Percentiles rank a stretch among this genome's conserved stretches.
Evolutionary conservation across 2,888 invertebrate species (phyloP).

Genomic region (Cabera pusaria): DNA sequence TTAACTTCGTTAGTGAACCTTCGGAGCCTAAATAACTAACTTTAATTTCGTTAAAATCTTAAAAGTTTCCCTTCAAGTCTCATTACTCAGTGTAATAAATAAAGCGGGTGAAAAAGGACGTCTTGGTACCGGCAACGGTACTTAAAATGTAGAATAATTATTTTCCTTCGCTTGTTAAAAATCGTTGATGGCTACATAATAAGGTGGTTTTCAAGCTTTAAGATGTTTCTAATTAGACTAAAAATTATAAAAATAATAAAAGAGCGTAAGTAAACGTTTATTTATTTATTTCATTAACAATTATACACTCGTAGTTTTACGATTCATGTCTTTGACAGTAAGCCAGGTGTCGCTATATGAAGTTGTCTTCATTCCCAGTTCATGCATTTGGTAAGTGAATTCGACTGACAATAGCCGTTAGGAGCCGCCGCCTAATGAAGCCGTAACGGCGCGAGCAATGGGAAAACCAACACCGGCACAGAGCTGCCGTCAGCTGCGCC

Average conservation of each 20-base stretch:
- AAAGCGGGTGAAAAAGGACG: conserved; percentile 21
- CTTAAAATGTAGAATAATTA: conserved; percentile 25
- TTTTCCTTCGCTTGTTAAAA: conserved; percentile 20
- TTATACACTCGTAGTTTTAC: too few species aligned
- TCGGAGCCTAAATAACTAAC: conserved; percentile 17
- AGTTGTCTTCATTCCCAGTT: background rate
- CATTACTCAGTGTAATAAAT: conserved; percentile 25
- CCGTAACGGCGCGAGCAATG: conserved; percentile 65
- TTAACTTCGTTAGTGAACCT: conserved; percentile 21
- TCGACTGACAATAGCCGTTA: conserved; percentile 7
- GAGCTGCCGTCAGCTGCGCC: conserved; percentile 47
- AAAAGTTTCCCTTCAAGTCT: conserved; percentile 22
- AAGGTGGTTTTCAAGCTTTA: conserved; percentile 36
- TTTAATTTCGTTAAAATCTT: conserved; percentile 23
- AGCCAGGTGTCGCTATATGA: background rate
- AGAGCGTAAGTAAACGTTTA: too few species aligned
- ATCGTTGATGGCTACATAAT: conserved; percentile 26
- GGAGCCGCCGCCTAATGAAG: conserved; percentile 62
- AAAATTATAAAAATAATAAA: too few species aligned
- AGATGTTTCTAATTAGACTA: conserved; percentile 47
- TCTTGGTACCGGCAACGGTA: conserved; percentile 19
- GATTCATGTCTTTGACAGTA: too few species aligned
- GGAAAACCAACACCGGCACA: conserved; percentile 62
- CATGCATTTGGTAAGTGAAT: conserved; percentile 1
- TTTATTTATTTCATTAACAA: too few species aligned